Evolutionary conservation across 2,888 invertebrate genomes (phyloP).

Genomic region (Hedychridium roseum): DNA sequence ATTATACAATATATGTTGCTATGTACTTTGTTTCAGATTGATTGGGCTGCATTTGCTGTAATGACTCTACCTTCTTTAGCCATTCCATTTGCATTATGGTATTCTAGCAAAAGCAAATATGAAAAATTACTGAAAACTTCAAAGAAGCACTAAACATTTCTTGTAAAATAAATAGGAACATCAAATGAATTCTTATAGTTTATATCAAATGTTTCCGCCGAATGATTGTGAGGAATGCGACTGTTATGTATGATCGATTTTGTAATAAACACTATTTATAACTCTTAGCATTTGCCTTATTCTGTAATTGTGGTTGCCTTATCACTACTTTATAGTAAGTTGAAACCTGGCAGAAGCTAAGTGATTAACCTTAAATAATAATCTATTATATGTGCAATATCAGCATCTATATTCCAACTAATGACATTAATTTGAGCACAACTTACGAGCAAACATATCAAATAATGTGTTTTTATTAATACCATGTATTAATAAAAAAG

Average conservation of each 20-base stretch:
- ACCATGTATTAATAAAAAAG: too few species aligned
- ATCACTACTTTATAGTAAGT: conserved; percentile 3
- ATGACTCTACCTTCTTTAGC: conserved; percentile 95
- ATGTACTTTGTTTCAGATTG: conserved; percentile 68
- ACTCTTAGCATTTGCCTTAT: too few species aligned
- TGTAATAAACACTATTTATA: conserved; percentile 59
- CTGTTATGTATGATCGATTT: conserved; percentile 50
- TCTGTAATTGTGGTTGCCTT: too few species aligned
- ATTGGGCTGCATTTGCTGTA: conserved; percentile 96
- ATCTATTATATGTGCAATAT: too few species aligned
- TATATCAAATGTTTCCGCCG: conserved; percentile 35
- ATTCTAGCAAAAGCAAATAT: conserved; percentile 93
- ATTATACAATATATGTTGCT: conserved; percentile 2
- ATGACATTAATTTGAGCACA: too few species aligned
- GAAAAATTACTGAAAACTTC: conserved; percentile 77
- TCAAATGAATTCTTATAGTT: conserved; percentile 16
- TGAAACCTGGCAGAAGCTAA: not conserved
- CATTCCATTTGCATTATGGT: conserved; percentile 95
- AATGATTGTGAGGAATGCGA: conserved; percentile 49
- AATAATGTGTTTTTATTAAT: too few species aligned
- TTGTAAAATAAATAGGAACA: too few species aligned
- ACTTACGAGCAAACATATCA: too few species aligned
- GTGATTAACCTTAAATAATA: too few species aligned
- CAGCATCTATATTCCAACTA: too few species aligned
- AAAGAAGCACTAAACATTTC: conserved; percentile 68